Conservation (phyloP, 2,797 vertebrate species). For the Smutsia gigantea region DNA sequence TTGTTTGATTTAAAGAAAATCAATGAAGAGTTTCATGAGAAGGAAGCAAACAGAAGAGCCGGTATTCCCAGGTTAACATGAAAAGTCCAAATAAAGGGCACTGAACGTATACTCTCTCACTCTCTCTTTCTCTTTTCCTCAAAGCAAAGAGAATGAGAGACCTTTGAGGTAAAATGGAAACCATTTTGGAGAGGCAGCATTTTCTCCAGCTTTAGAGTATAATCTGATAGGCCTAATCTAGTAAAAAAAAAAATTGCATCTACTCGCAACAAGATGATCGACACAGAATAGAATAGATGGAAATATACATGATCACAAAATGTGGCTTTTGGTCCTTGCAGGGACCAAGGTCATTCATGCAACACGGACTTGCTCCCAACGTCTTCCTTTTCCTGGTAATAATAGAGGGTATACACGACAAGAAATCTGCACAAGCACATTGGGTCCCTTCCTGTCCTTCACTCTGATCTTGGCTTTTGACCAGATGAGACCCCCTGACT, state of each 20-base stretch:
- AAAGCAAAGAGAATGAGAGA: constrained; percentile 75
- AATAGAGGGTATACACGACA: fast-evolving
- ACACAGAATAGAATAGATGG: neutral
- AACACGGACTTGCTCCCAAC: neutral
- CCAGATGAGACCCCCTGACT: neutral
- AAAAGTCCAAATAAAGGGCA: constrained; percentile 78
- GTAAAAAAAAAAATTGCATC: constrained; percentile 62
- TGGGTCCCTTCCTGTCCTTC: neutral
- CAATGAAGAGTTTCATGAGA: constrained; percentile 69
- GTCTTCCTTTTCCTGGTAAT: neutral
- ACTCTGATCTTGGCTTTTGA: neutral
- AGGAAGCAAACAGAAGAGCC: constrained; percentile 58
- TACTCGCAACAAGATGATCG: neutral
- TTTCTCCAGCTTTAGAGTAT: constrained; percentile 69
- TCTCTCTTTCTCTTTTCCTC: constrained; percentile 66
- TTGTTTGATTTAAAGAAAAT: constrained; percentile 75
- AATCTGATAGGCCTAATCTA: constrained; percentile 69
- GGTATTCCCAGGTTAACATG: constrained; percentile 77
- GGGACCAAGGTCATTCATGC: neutral
- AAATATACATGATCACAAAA: constrained; percentile 33
- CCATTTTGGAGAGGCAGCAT: constrained; percentile 54
- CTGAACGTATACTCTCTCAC: neutral
- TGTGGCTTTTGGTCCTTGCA: neutral
- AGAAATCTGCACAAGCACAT: neutral
- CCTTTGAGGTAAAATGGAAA: constrained; percentile 70